phyloP scores from a whole-genome alignment of 2,888 invertebrate species.

The Zootermopsis nevadensis region DNA sequence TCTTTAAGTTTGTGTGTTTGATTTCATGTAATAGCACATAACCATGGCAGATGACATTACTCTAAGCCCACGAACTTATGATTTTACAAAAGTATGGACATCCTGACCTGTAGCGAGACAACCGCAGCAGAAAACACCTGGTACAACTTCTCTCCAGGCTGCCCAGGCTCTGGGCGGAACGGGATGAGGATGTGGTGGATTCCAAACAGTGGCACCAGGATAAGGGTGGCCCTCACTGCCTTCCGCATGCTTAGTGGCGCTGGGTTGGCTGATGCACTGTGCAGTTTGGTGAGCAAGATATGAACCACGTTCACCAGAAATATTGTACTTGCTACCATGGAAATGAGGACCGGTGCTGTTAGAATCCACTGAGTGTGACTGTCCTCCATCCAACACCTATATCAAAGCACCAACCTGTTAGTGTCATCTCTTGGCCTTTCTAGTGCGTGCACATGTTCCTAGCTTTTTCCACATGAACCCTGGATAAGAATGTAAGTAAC shows the following conservation, averaged over 20 bases:
- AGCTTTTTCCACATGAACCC: too few relatives aligned
- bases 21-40: too few relatives aligned
- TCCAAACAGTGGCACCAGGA: constrained; percentile 82
- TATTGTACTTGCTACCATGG: constrained; percentile 70
- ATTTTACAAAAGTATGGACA: too few relatives aligned
- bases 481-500: too few relatives aligned
- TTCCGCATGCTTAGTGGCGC: constrained; percentile 71
- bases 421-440: too few relatives aligned
- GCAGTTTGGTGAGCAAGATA: constrained; percentile 73
- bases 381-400: constrained; percentile 77
- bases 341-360: constrained; percentile 71
- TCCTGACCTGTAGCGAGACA: constrained; percentile 75
- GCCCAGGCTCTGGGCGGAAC: constrained; percentile 71
- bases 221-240: constrained; percentile 77
- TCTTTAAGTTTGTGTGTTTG: too few relatives aligned
- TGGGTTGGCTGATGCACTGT: constrained; percentile 71
- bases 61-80: too few relatives aligned
- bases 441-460: too few relatives aligned
- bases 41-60: too few relatives aligned
- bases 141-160: constrained; percentile 70
- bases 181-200: constrained; percentile 79
- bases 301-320: constrained; percentile 76
- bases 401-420: too few relatives aligned
- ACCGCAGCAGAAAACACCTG: constrained; percentile 75
- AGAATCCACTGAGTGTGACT: constrained; percentile 74